These are phyloP conservation scores for Cotesia congregata DNA, from an alignment of 2,888 invertebrate species.

Conservation along the genomic window DNA sequence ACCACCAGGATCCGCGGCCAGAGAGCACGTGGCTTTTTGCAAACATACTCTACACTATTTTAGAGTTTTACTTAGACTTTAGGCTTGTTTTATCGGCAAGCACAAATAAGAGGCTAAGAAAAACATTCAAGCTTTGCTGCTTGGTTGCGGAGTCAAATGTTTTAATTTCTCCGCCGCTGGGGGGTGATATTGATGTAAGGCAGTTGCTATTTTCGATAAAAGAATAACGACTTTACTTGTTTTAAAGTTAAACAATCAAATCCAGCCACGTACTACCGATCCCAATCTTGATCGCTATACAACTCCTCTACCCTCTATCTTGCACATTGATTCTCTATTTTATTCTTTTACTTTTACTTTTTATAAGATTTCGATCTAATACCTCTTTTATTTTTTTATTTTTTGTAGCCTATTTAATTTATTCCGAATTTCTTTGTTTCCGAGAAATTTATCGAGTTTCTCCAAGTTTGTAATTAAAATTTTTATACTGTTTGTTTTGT, in stretches of 20 bases:
- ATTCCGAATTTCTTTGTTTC: background rate
- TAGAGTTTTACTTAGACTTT: conserved; percentile 1
- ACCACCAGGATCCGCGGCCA: background rate
- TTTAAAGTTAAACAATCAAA: conserved; percentile 7
- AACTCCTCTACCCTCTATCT: background rate
- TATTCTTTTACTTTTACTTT: background rate
- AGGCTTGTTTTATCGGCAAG: background rate
- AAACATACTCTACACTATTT: conserved; percentile 29
- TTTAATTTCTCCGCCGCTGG: background rate
- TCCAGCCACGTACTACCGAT: background rate
- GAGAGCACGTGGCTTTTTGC: conserved; percentile 41
- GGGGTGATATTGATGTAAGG: conserved; percentile 7
- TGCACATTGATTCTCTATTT: too few species aligned
- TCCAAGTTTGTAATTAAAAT: background rate
- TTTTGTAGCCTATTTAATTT: background rate
- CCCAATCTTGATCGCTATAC: background rate
- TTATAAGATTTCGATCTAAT: background rate
- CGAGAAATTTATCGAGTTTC: background rate
- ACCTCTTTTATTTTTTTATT: background rate
- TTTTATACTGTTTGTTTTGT: background rate
- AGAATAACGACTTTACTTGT: background rate
- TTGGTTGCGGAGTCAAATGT: background rate
- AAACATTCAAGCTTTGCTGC: conserved; percentile 21
- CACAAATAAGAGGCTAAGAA: conserved; percentile 18
- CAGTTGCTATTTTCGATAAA: background rate